Percentiles rank a stretch among this genome's conserved stretches.
Evolutionary conservation across 2,888 invertebrate species (phyloP).

Genomic region (Lutraria lutraria): DNA sequence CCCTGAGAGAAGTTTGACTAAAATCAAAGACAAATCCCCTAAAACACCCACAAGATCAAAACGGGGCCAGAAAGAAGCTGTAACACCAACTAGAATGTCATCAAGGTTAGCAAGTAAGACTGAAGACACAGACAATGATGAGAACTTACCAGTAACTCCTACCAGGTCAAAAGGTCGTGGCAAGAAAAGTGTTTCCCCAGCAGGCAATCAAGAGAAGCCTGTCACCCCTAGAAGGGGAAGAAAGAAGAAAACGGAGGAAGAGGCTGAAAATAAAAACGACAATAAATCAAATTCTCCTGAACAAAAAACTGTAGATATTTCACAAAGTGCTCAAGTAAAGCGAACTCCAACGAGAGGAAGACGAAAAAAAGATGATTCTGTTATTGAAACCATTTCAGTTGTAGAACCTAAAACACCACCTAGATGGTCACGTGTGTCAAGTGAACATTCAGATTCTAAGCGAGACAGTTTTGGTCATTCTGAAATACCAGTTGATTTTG

Average conservation of each 20-base stretch:
- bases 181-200: constrained; percentile 42
- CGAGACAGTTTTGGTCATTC: constrained; percentile 58
- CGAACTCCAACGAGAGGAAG: constrained; percentile 30
- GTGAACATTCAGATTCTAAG: constrained; percentile 34
- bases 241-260: constrained; percentile 27
- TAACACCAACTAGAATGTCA: constrained; percentile 29
- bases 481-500: constrained; percentile 50
- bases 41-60: constrained; percentile 44
- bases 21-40: constrained; percentile 58
- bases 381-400: constrained; percentile 24
- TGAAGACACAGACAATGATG: constrained; percentile 40
- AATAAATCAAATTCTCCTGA: constrained; percentile 37
- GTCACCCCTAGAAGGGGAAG: constrained; percentile 43
- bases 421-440: not conserved
- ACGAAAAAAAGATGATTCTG: constrained; percentile 21
- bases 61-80: constrained; percentile 11
- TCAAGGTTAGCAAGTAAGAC: constrained; percentile 26
- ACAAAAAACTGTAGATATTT: not conserved
- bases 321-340: constrained; percentile 25
- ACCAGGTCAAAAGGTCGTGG: constrained; percentile 41
- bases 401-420: constrained; percentile 35
- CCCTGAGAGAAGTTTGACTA: constrained; percentile 48
- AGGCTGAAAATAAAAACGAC: constrained; percentile 48
- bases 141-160: constrained; percentile 42
- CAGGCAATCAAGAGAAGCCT: constrained; percentile 39